Evolutionary conservation across 2,888 invertebrate genomes (phyloP), one percentile per base, ranked within the genome.

Genomic region (Epinotia demarniana): DNA sequence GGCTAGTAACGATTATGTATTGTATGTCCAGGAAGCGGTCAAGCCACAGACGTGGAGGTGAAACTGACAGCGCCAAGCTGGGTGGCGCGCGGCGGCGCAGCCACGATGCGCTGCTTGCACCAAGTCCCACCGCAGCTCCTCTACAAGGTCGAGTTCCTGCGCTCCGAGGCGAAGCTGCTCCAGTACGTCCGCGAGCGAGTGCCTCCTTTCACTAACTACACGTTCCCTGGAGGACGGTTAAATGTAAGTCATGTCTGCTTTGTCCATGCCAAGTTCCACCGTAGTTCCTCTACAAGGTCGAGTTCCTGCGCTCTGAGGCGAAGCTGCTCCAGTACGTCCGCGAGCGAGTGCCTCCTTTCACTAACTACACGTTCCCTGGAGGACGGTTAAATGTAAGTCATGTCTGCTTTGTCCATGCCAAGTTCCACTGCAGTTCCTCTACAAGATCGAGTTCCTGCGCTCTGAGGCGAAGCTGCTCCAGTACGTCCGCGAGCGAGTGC

Each of bases 321-420:
- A 97, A 97, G 89, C 95, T 97, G 85, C 96, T 97, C 81, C 97
- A 97, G 90, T 97, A 96, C 86, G 96, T 97, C 81, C 95, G 96
- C 80, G 97, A 97, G 79, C 94, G 97, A 73, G 96, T 94, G 73
- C 97, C 97, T 39, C 97, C 97, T 16, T 97, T 95, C 85, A 95
- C 94, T 5, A 92, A 96, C 85, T 96, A 95, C 82, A 94, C 95
- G 18, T 95, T 95, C 78, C 91, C 94, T 18, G 97, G 97, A 75
- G 96, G 96, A 58, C 95, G 94, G 84, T 93, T 97, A 81, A 97
- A 97, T 90, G 97, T 97, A 90, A 96, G 97, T 95, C 16, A 55
- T 27, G 8, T n/a, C 11, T 3, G 43, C 9, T 43, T 39, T 27
- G 97, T 90, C 95, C 96, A 71, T 97, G 97, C 92, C 97, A 96